Conservation (phyloP, 2,113 vertebrate genomes). For the Calyptomena viridis region DNA sequence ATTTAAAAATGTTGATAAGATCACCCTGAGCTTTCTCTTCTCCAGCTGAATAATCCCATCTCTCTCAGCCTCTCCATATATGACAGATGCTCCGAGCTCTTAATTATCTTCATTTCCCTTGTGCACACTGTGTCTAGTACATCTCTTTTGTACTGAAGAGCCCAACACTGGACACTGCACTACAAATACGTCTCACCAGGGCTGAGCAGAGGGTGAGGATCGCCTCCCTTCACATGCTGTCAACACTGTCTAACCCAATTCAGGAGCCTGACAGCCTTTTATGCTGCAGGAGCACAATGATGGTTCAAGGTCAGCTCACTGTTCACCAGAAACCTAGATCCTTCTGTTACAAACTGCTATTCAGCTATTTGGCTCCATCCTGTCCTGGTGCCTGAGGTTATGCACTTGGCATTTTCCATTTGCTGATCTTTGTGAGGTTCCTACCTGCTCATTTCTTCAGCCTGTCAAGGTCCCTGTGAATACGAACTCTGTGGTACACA, state of each 20-base stretch:
- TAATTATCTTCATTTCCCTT: neutral
- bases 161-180: neutral
- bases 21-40: neutral
- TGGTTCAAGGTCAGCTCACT: neutral
- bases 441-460: neutral
- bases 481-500: neutral
- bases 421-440: neutral
- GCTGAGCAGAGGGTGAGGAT: neutral
- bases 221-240: neutral
- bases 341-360: neutral
- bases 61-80: neutral
- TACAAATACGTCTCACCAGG: neutral
- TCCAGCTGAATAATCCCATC: neutral
- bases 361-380: neutral
- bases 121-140: neutral
- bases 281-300: neutral
- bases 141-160: neutral
- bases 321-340: neutral
- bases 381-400: neutral
- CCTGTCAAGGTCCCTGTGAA: neutral
- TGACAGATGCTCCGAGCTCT: neutral
- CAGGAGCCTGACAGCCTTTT: neutral
- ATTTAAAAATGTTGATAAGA: neutral
- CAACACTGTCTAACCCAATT: neutral
- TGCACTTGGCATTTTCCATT: neutral